Evolutionary conservation across 2,888 invertebrate species (phyloP), one percentile per base, ranked within the genome.

Genomic region (Drosophila subquinaria): DNA sequence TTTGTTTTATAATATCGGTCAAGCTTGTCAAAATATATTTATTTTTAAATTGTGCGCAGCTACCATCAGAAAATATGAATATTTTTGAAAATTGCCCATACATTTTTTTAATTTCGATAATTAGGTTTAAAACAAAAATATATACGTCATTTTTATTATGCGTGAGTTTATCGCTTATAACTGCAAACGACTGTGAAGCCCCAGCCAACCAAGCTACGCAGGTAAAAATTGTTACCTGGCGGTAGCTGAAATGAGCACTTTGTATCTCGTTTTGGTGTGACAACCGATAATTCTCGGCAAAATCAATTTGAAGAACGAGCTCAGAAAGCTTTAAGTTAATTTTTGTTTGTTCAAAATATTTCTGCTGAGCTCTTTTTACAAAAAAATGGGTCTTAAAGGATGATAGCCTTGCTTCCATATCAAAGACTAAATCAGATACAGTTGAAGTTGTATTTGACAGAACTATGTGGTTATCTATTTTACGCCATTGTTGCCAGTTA

Each of bases 111-210:
- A 33, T 11, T 30, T 48, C 30, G 15, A 33, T 15, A 1, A 33
- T 5, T 2, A 33, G 30, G 2, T 17, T 15, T 11, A 33, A 8
- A 23, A 47, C 8, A 47, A 27, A 30, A 47, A 51, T 20, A 36
- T 20, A 36, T 35, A 36, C 36, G 17, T 51, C 51, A 11, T 36
- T 36, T 35, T 51, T 36, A 20, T 51, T 51, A 35, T 36, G 51
- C 11, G 35, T 52, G 38, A 38, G 17, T 38, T 50, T 52, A 13
- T 38, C 52, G 11, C 52, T 52, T 52, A 52, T 52, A 23, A 52
- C 20, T 23, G 52, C 38, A 23, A 38, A 38, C 0, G 52, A 52
- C 38, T 52, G 20, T 15, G 11, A 27, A 27, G 13, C 15, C 4
- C 40, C 40, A 3, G 9, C 9, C 8, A 53, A 3, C 53, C 53